Conservation (phyloP, 2,797 vertebrate species). For the Crocidura indochinensis region DNA sequence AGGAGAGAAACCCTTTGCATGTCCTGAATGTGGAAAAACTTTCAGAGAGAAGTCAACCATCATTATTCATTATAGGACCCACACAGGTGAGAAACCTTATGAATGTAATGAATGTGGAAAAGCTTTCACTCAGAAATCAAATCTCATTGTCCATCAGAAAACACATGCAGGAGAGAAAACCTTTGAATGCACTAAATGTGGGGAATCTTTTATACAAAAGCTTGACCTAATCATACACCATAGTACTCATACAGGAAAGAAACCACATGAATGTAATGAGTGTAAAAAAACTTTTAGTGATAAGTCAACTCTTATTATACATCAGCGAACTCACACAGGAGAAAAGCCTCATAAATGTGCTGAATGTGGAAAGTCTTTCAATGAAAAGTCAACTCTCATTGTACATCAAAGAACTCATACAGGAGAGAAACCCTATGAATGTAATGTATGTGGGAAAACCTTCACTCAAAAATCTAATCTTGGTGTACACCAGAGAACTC, state of each 20-base stretch:
- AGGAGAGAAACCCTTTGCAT: constrained; percentile 86
- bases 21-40: constrained; percentile 86
- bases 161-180: constrained; percentile 84
- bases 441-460: constrained; percentile 86
- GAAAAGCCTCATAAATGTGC: constrained; percentile 87
- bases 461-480: constrained; percentile 86
- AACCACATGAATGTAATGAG: constrained; percentile 83
- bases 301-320: constrained; percentile 84
- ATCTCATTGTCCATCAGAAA: constrained; percentile 84
- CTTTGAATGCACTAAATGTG: constrained; percentile 84
- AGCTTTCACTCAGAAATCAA: constrained; percentile 85
- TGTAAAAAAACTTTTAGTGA: constrained; percentile 87
- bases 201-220: constrained; percentile 83
- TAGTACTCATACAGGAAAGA: constrained; percentile 85
- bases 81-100: constrained; percentile 83
- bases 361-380: constrained; percentile 85
- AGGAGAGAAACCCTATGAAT: constrained; percentile 85
- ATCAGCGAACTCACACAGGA: constrained; percentile 86
- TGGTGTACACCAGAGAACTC: constrained; percentile 84
- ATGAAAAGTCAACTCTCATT: constrained; percentile 84
- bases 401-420: constrained; percentile 85
- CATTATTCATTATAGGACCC: constrained; percentile 83
- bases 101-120: constrained; percentile 86
- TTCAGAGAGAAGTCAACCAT: constrained; percentile 86
- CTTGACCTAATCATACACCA: constrained; percentile 84